Evolutionary conservation across 2,797 vertebrate species (phyloP), one percentile per base, ranked within the genome.

Genomic region (Rousettus madagascariensis): DNA sequence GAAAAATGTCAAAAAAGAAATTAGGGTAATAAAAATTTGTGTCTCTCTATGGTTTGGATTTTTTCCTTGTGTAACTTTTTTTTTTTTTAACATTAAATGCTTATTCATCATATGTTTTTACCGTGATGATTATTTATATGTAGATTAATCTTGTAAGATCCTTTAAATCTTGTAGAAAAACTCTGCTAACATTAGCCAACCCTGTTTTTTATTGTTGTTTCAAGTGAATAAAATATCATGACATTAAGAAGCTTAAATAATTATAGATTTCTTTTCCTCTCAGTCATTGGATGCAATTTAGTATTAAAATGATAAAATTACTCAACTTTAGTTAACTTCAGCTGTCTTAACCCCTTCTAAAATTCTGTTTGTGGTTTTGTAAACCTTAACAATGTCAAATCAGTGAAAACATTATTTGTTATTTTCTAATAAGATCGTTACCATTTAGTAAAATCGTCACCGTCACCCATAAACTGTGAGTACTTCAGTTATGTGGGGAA

Each of bases 231-330:
- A 57, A 92, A 49, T 33, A 59, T 68, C 24, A 41, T 71, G 53
- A 30, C n/a, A 13, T 65, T 93, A 71, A 84, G 61, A 43, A 80
- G 30, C 28, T 75, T 80, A 63, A 92, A 43, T 78, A 96, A 63
- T 83, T 68, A 83, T 63, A 51, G 55, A 51, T 63, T 91, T 33
- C 33, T 75, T 68, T 92, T 78, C 33, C 71, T 83, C 33, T 4
- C 16, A 36, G 90, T 96, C 28, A 65, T 86, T 86, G 63, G 28
- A 69, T 80, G 17, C 77, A 86, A 83, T 71, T 84, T 90, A 79
- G 12, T 83, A 74, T 63, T 59, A 15, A 33, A 84, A 79, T 65
- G 26, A 38, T 71, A 71, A 84, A 93, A 38, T 80, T 24, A 36
- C 17, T 84, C 10, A 38, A 72, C 10, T 57, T 86, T 26, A 69